phyloP scores from a whole-genome alignment of 2,797 vertebrate genomes.

The Pseudotriccus pelzelni region DNA sequence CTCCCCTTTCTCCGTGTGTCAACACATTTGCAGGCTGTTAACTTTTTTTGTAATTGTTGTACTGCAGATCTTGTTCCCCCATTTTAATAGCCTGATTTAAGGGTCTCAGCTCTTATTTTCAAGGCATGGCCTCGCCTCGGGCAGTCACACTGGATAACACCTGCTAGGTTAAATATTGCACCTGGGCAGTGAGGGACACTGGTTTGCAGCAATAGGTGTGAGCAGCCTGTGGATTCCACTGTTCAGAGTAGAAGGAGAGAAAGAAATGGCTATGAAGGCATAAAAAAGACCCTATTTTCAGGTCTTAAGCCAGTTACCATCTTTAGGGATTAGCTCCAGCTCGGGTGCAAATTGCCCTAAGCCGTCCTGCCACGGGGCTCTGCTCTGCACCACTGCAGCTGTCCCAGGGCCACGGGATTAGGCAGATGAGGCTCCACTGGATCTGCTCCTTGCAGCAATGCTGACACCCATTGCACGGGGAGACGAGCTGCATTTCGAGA shows the following conservation, averaged over 20 bases:
- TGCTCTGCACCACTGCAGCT: not conserved
- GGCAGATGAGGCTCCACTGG: accelerated
- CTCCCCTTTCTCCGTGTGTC: not conserved
- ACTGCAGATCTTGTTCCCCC: not conserved
- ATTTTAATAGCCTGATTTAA: not conserved
- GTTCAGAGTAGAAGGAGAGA: not conserved
- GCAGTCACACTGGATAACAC: not conserved
- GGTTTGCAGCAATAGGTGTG: not conserved
- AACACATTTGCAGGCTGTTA: not conserved
- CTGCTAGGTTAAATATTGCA: not conserved
- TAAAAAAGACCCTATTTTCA: not conserved
- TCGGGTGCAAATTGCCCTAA: not conserved
- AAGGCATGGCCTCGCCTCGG: accelerated
- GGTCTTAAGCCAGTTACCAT: not conserved
- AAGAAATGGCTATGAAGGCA: not conserved
- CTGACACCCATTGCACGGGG: not conserved
- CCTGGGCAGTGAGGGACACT: not conserved
- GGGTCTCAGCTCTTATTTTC: not conserved
- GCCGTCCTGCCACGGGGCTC: not conserved
- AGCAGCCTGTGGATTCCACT: accelerated
- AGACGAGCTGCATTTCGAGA: not conserved
- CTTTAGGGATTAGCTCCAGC: not conserved
- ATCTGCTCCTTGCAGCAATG: not conserved
- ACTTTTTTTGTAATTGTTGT: accelerated
- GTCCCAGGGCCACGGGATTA: accelerated